phyloP scores from a whole-genome alignment of 1,140 invertebrate genomes.

The Drosophila nigromelanica region DNA sequence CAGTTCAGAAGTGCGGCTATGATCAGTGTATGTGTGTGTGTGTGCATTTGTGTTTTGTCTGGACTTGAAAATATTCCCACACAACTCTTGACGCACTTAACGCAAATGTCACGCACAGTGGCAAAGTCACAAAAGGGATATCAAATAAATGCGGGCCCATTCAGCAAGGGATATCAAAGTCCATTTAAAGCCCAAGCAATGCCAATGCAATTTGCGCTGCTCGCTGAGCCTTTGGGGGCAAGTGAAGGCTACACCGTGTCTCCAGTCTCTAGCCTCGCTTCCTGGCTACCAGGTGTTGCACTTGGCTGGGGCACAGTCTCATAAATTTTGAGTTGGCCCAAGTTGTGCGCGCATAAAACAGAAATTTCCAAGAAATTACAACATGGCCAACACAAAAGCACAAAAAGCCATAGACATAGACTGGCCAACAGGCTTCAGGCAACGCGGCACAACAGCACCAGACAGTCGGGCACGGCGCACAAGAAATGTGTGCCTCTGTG shows the following conservation, averaged over 20 bases:
- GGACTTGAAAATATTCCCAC: slow-evolving; percentile 59
- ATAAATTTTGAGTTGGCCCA: slow-evolving; percentile 73
- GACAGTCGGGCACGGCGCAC: slow-evolving; percentile 39
- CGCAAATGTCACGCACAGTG: slow-evolving; percentile 81
- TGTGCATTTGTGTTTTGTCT: slow-evolving; percentile 12
- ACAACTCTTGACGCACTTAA: slow-evolving; percentile 68
- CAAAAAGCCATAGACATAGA: slow-evolving; percentile 43
- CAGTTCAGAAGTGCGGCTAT: slow-evolving; percentile 9
- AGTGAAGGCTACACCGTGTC: slow-evolving; percentile 17
- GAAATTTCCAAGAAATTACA: slow-evolving; percentile 80
- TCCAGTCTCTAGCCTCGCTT: slow-evolving; percentile 4
- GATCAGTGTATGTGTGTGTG: not conserved
- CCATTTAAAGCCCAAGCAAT: slow-evolving; percentile 39
- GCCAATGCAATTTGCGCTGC: slow-evolving; percentile 38
- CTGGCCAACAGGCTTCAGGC: slow-evolving; percentile 24
- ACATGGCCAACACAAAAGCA: slow-evolving; percentile 62
- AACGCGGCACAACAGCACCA: slow-evolving; percentile 14
- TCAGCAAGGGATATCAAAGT: slow-evolving; percentile 45
- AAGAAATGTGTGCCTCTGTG: not conserved
- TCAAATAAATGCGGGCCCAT: slow-evolving; percentile 76
- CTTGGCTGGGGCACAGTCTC: slow-evolving; percentile 60
- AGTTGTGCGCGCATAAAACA: slow-evolving; percentile 70
- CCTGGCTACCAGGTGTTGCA: slow-evolving; percentile 78
- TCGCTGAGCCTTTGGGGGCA: slow-evolving; percentile 37
- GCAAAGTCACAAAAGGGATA: slow-evolving; percentile 71